Percentiles rank a stretch among this genome's conserved stretches.
phyloP scores from a whole-genome alignment of 2,888 invertebrate species.

The Stenodera caucasica region DNA sequence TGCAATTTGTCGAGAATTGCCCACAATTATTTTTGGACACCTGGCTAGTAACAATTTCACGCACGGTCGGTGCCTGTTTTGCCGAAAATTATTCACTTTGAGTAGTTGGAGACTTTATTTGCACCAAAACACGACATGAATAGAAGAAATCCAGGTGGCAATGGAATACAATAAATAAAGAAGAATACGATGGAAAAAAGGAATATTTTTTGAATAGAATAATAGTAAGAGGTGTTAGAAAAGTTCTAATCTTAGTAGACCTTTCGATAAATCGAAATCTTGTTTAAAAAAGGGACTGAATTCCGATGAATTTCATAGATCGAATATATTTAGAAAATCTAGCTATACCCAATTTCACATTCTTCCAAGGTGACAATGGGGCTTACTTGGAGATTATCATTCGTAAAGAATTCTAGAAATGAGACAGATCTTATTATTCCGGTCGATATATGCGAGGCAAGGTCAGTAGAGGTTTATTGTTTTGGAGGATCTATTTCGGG shows the following conservation, averaged over 20 bases:
- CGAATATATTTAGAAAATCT: neutral
- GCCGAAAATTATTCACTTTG: constrained; percentile 16
- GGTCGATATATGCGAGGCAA: constrained; percentile 1
- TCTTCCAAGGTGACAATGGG: neutral
- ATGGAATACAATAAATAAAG: constrained; percentile 15
- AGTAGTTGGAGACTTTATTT: constrained; percentile 18
- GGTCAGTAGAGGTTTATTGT: constrained; percentile 1
- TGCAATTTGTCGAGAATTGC: constrained; percentile 52
- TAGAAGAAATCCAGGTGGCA: constrained; percentile 29
- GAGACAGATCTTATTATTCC: too few relatives aligned
- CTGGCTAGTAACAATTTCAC: constrained; percentile 43
- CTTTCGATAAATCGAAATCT: constrained; percentile 2
- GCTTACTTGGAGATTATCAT: neutral
- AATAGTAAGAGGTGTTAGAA: constrained; percentile 24
- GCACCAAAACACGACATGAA: constrained; percentile 23
- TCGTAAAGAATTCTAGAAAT: neutral
- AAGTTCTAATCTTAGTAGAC: neutral
- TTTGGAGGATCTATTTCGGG: neutral
- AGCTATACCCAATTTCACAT: neutral
- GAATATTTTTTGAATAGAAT: constrained; percentile 11
- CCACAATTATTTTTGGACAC: constrained; percentile 46
- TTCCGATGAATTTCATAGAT: constrained; percentile 1
- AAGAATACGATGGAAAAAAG: neutral
- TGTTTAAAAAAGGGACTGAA: neutral
- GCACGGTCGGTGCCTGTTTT: constrained; percentile 32